Evolutionary conservation across 1,140 invertebrate species (phyloP), one percentile per base, ranked within the genome.

Genomic region (Charaxes varanes): DNA sequence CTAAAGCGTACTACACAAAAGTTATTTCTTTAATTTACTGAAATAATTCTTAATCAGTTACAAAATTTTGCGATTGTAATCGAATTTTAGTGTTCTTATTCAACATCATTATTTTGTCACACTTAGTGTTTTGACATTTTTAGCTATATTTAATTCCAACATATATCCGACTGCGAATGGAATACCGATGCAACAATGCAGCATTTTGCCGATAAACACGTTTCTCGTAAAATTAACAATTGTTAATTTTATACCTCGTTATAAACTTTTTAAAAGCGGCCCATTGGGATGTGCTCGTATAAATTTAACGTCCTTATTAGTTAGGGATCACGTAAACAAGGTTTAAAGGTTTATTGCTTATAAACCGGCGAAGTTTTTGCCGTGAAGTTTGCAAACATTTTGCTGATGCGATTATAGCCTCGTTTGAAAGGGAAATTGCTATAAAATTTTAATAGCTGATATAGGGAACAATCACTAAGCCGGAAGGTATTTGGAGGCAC

Each of bases 261-360:
- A 38, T 38, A 11, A 19, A n/a, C 16, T 30, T 38, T 30, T 18
- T 21, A 30, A 30, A 30, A 26, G 54, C 51, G 45, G 50, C 60
- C 54, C 57, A 56, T 61, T 43, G 57, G 23, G 61, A 43, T 28
- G 49, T 52, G 61, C 53, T 61, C 60, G 44, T 65, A 69, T 67
- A 70, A 67, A 59, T 70, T 70, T 78, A 70, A 68, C 64, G 44
- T 47, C 57, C 59, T 64, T 65, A 73, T 72, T 73, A 67, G 58
- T 61, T 65, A 53, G 49, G 41, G 63, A 67, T 72, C 55, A 67
- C 60, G 60, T 70, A 64, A 71, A 71, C 53, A 59, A 27, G 53
- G 47, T 50, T 58, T 56, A 60, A 62, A 61, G 60, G 47, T 65
- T 66, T 72, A 69, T 62, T 45, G 40, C 36, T 12, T 53, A 55